Evolutionary conservation across 1,140 invertebrate species (phyloP), one percentile per base, ranked within the genome.

Genomic region (Caenorhabditis remanei): DNA sequence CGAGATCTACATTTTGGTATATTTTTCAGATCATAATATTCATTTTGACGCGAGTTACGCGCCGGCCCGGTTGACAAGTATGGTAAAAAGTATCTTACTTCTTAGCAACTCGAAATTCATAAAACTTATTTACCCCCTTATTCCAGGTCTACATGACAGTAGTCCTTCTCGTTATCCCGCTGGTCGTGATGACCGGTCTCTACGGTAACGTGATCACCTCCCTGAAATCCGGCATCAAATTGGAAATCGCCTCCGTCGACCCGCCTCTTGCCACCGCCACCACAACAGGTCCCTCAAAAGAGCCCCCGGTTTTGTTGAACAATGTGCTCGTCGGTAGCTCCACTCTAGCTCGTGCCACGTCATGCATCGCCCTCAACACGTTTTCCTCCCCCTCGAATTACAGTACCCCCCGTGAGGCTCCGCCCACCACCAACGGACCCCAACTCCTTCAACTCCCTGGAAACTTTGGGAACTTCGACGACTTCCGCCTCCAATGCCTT

Each of bases 111-210:
- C n/a, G n/a, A n/a, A n/a, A n/a, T n/a, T n/a, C n/a, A n/a, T n/a
- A n/a, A n/a, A n/a, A n/a, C n/a, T n/a, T n/a, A n/a, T n/a, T n/a
- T n/a, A n/a, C n/a, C n/a, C n/a, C n/a, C n/a, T n/a, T n/a, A n/a
- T 56, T 87, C n/a, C 46, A 90, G 88, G 88, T 90, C 24, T 90
- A 89, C 87, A 87, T 90, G 88, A 90, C 89, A 19, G 84, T 88
- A 11, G 86, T 90, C 16, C 89, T 90, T 4, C 84, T 90, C 19
- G 86, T 90, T 1, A 85, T 90, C 43, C 89, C 89, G 3, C 63
- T 90, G 0, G 24, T 90, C 55, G 67, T 90, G 50, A 90, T 90
- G 89, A 84, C 83, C 1, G 83, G 56, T 24, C 87, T 90, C 41
- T 90, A 90, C 61, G 88, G 89, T 4, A 71, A 83, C 50, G 89